phyloP scores from a whole-genome alignment of 2,888 invertebrate species.

The Drosophila tripunctata region DNA sequence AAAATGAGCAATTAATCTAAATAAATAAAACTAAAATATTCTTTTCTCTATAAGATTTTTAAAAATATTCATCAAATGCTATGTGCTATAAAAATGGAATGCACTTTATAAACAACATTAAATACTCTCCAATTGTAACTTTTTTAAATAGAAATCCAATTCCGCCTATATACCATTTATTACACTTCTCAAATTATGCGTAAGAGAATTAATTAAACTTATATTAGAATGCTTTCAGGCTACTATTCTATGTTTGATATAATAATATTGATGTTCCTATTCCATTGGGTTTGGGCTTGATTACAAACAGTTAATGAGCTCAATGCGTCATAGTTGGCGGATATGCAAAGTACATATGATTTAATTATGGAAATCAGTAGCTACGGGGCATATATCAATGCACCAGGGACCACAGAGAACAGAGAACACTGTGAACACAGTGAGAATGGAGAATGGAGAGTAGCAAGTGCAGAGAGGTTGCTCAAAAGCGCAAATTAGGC shows the following conservation, averaged over 20 bases:
- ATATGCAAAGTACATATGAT: slow-evolving; percentile 77
- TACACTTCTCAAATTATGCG: too few species aligned
- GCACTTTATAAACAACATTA: too few species aligned
- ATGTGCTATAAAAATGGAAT: too few species aligned
- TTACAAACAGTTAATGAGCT: slow-evolving; percentile 69
- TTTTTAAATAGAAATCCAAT: too few species aligned
- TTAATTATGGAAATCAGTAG: slow-evolving; percentile 67
- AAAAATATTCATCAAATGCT: too few species aligned
- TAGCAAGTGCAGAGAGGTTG: slow-evolving; percentile 20
- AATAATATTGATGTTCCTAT: slow-evolving; percentile 41
- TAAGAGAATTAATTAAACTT: neutral
- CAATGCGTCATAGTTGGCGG: slow-evolving; percentile 59
- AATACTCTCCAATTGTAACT: too few species aligned
- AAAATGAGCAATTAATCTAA: too few species aligned
- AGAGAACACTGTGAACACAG: neutral
- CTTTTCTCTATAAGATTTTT: too few species aligned
- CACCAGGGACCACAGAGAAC: slow-evolving; percentile 53
- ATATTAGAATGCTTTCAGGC: neutral
- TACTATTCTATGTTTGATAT: neutral
- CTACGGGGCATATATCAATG: slow-evolving; percentile 42
- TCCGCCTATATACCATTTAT: too few species aligned
- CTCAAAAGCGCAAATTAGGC: slow-evolving; percentile 67
- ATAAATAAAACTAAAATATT: too few species aligned
- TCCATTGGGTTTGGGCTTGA: slow-evolving; percentile 45
- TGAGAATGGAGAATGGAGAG: neutral